phyloP scores from a whole-genome alignment of 2,113 vertebrate species.

The Dascyllus trimaculatus region DNA sequence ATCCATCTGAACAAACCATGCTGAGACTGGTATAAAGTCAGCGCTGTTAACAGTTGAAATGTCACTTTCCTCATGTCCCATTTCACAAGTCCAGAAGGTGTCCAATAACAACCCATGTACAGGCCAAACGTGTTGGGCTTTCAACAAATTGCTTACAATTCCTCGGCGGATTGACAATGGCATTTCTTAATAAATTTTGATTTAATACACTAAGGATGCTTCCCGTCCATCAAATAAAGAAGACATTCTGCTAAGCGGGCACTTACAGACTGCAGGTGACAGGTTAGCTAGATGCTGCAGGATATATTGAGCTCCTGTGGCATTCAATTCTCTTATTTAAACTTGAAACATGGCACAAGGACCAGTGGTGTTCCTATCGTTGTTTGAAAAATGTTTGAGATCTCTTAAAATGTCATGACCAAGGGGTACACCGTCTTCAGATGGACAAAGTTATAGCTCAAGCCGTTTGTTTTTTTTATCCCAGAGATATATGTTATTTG shows the following conservation, averaged over 20 bases:
- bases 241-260: slow-evolving; percentile 18
- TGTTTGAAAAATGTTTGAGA: slow-evolving; percentile 17
- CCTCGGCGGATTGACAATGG: slow-evolving; percentile 2
- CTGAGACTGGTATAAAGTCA: slow-evolving; percentile 39
- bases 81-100: slow-evolving; percentile 38
- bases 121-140: slow-evolving; percentile 23
- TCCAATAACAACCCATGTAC: not conserved
- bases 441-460: not conserved
- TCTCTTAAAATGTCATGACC: slow-evolving; percentile 27
- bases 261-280: slow-evolving; percentile 36
- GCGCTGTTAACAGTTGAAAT: slow-evolving; percentile 39
- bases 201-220: slow-evolving; percentile 39
- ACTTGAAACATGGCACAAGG: slow-evolving; percentile 19
- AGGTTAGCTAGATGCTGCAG: slow-evolving; percentile 30
- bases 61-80: slow-evolving; percentile 45
- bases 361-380: slow-evolving; percentile 15
- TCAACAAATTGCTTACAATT: slow-evolving; percentile 32
- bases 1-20: slow-evolving; percentile 44
- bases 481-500: slow-evolving; percentile 11
- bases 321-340: slow-evolving; percentile 33
- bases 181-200: slow-evolving; percentile 39
- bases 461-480: slow-evolving; percentile 1
- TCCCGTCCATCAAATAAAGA: slow-evolving; percentile 54
- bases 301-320: slow-evolving; percentile 33
- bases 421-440: not conserved